Conservation (phyloP, 2,113 vertebrate genomes). For the Gallinago undulata region DNA sequence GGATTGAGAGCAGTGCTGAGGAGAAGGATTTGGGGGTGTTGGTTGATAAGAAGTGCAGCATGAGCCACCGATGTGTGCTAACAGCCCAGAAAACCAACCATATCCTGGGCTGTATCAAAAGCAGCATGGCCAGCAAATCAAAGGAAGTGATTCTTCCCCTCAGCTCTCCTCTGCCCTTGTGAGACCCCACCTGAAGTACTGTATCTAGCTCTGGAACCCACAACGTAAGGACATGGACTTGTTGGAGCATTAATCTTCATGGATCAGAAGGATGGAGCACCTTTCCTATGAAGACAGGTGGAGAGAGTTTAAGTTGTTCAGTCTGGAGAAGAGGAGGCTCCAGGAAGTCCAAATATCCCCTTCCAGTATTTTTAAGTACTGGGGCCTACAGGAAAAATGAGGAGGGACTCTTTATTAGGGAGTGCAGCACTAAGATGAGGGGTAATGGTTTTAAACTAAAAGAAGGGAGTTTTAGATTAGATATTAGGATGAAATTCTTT, state of each 20-base stretch:
- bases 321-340: neutral
- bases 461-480: neutral
- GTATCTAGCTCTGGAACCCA: neutral
- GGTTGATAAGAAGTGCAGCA: neutral
- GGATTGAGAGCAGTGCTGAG: neutral
- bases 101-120: neutral
- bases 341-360: no score
- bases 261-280: neutral
- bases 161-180: neutral
- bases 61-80: neutral
- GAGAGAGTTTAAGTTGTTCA: neutral
- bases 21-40: neutral
- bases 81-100: neutral
- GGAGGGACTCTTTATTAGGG: neutral
- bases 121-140: neutral
- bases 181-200: neutral
- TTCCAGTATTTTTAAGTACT: neutral
- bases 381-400: neutral
- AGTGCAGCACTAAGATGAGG: neutral
- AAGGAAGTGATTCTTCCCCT: neutral
- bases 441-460: neutral
- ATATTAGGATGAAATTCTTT: neutral
- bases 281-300: neutral
- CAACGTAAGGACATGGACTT: neutral
- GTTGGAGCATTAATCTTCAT: neutral